Conservation (phyloP, 2,888 invertebrate genomes). For the Lepidochitona cinerea region DNA sequence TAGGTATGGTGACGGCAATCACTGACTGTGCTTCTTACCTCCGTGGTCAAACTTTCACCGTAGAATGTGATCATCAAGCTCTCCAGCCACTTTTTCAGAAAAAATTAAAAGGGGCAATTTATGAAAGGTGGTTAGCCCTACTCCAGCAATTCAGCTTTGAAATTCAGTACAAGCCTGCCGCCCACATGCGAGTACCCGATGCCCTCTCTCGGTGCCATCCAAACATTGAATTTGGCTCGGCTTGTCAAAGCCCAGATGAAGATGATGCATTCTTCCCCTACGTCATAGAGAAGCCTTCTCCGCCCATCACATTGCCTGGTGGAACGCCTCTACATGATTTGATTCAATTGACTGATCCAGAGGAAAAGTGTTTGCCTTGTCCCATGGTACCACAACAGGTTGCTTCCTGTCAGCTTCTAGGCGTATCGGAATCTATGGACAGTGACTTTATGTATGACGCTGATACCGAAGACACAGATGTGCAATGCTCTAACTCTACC, state of each 20-base stretch:
- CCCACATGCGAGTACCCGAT: background rate
- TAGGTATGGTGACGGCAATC: background rate
- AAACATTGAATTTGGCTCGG: background rate
- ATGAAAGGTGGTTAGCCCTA: background rate
- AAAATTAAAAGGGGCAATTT: background rate
- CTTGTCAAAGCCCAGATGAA: background rate
- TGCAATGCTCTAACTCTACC: too few species aligned
- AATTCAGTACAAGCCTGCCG: background rate
- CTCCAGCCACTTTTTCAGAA: conserved; percentile 4
- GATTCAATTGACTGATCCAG: background rate
- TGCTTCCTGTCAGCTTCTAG: background rate
- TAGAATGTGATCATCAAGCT: conserved; percentile 9
- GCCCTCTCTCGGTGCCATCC: background rate
- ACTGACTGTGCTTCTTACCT: background rate
- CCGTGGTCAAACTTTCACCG: background rate
- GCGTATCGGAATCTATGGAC: background rate
- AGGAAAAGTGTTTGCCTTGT: background rate
- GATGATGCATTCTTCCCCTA: conserved; percentile 8
- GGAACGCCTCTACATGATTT: background rate
- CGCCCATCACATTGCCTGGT: background rate
- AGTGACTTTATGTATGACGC: background rate
- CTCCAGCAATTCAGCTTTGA: conserved; percentile 4
- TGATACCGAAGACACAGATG: background rate
- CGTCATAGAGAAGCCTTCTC: background rate
- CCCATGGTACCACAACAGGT: background rate